Percentiles rank a stretch among this genome's conserved stretches.
Evolutionary conservation across 2,113 vertebrate genomes (phyloP).

Genomic region (Zonotrichia leucophrys): DNA sequence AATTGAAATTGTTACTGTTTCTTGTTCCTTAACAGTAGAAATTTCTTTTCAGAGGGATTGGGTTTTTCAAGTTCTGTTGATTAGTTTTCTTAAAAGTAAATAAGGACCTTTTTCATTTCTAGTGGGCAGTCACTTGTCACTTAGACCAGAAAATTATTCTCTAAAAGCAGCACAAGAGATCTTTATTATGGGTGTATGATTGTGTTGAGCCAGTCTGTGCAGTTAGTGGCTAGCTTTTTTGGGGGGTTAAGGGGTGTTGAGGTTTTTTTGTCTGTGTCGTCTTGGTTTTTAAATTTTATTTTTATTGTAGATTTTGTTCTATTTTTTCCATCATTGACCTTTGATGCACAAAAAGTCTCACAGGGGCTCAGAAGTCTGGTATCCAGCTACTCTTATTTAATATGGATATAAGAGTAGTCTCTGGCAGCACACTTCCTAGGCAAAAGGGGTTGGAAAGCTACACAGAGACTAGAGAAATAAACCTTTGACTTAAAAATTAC

Average conservation of each 20-base stretch:
- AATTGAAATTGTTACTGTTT: neutral
- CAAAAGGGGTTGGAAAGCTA: neutral
- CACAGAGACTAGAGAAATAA: neutral
- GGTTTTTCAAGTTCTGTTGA: neutral
- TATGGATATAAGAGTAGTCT: neutral
- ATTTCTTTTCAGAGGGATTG: neutral
- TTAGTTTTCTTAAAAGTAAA: neutral
- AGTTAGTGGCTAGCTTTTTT: neutral
- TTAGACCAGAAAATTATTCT: neutral
- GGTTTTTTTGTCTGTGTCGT: neutral
- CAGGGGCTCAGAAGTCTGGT: neutral
- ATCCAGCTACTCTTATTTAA: neutral
- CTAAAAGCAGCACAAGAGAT: neutral
- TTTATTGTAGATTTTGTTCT: neutral
- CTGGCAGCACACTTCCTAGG: neutral
- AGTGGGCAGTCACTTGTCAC: neutral
- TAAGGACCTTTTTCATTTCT: neutral
- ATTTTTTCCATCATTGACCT: neutral
- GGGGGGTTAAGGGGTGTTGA: rapidly evolving
- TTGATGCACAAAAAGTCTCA: neutral
- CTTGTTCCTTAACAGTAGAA: neutral
- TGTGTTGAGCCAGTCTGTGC: neutral
- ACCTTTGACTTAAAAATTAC: conserved; percentile 1
- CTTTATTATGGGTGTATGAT: neutral
- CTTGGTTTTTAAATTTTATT: neutral